These are phyloP conservation scores for roundworm (Caenorhabditis elegans) DNA, from an alignment of 1,140 invertebrate genomes.

Conservation along the genomic window WBcel235 BX284605.5:8418501-8419000, in stretches of 20 bases:
- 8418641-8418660: slow-evolving; percentile 3
- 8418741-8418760: not conserved
- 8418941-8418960: not conserved
- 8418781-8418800: not conserved
- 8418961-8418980: not conserved
- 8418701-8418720: not conserved
- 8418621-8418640: not conserved
- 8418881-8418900: not conserved
- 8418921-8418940: not conserved
- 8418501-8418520: not conserved
- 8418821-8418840: not conserved
- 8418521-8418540: slow-evolving; percentile 29
- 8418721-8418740: not conserved
- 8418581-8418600: slow-evolving; percentile 34
- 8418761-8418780: not conserved
- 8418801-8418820: not conserved
- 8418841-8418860: not conserved
- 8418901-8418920: not conserved
- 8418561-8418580: slow-evolving; percentile 43
- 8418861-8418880: not conserved
- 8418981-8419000: not conserved
- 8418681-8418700: not conserved
- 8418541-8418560: slow-evolving; percentile 38
- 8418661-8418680: not conserved
- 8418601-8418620: not conserved